Evolutionary conservation across 2,113 vertebrate species (phyloP), one percentile per base, ranked within the genome.

Genomic region (Heterotilapia buettikoferi): DNA sequence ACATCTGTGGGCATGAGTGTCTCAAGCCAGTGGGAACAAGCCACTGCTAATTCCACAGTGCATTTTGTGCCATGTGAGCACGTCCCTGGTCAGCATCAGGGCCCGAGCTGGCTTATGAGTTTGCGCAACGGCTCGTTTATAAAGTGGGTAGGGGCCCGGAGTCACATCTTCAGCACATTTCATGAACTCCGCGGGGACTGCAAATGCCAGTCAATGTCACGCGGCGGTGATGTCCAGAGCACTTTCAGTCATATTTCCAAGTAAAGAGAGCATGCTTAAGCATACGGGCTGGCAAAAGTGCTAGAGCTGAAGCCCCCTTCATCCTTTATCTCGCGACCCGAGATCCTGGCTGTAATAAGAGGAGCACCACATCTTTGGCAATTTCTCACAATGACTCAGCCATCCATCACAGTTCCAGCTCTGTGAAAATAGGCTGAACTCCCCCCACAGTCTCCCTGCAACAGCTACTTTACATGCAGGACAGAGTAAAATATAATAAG

Each of bases 111-210:
- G 83, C 84, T 92, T 84, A 87, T 76, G 88, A 90, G 89, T 88
- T 89, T 38, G 93, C 76, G 9, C 90, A 94, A 93, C 85, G 86
- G 86, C 84, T 95, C 84, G 90, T 96, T 94, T 94, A 94, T 93
- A 94, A 94, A 91, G 91, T 90, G 92, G 86, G 90, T 3, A 68
- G 61, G 40, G 88, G 54, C 90, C 87, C 1, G 47, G 71, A 92
- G 88, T 88, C 88, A 87, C 91, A 82, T 92, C 92, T 90, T 93
- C 91, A 94, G 92, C 92, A 92, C 89, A 94, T 95, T 95, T 93
- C 90, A 92, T 92, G 90, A 92, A 92, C 85, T 93, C 29, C 10
- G 38, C 9, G 57, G 24, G 29, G 84, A 91, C 86, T 87, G 90
- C 79, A 90, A 91, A 93, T 38, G 89, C 73, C 90, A 93, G 52